A percentile compares a stretch with the other conserved stretches of the same genome.
These are phyloP conservation scores for Salvelinus namaycush DNA, from an alignment of 2,113 vertebrate genomes.

Conservation along the genomic window DNA sequence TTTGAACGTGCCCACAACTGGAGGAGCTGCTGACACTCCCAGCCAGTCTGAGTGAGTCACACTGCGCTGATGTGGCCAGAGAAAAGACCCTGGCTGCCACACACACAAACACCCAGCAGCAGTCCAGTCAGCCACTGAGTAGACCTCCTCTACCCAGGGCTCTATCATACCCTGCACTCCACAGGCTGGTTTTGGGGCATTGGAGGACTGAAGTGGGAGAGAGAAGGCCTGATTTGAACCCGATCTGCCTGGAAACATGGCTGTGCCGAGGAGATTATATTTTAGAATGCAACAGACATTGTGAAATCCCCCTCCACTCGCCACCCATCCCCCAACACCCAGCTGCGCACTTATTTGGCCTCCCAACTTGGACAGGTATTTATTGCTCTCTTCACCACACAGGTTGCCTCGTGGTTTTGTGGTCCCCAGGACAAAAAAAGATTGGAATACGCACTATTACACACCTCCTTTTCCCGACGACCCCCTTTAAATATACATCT, in stretches of 20 bases:
- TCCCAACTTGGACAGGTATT: slow-evolving; percentile 73
- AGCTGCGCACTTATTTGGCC: slow-evolving; percentile 67
- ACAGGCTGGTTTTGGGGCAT: slow-evolving; percentile 67
- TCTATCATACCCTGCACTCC: slow-evolving; percentile 60
- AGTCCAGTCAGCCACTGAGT: slow-evolving; percentile 53
- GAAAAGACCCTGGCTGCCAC: slow-evolving; percentile 66
- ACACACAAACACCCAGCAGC: slow-evolving; percentile 17
- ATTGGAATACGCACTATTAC: slow-evolving; percentile 66
- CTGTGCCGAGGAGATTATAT: slow-evolving; percentile 73
- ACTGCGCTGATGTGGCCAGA: slow-evolving; percentile 41
- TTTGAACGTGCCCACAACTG: slow-evolving; percentile 54
- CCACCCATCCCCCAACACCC: slow-evolving; percentile 9
- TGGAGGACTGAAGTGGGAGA: slow-evolving; percentile 47
- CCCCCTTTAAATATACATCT: slow-evolving; percentile 68
- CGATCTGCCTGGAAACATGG: slow-evolving; percentile 69
- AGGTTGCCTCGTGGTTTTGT: slow-evolving; percentile 69
- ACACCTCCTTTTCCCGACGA: slow-evolving; percentile 45
- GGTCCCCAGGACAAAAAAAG: slow-evolving; percentile 52
- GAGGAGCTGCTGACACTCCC: slow-evolving; percentile 23
- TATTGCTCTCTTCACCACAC: slow-evolving; percentile 76
- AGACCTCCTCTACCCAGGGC: slow-evolving; percentile 60
- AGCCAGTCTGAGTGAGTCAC: slow-evolving; percentile 68
- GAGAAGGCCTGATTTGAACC: slow-evolving; percentile 68
- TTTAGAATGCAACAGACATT: slow-evolving; percentile 76
- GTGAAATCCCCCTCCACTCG: slow-evolving; percentile 53